A percentile compares a stretch with the other conserved stretches of the same genome.
phyloP scores from a whole-genome alignment of 1,140 invertebrate species.

The Micrasema longulum region DNA sequence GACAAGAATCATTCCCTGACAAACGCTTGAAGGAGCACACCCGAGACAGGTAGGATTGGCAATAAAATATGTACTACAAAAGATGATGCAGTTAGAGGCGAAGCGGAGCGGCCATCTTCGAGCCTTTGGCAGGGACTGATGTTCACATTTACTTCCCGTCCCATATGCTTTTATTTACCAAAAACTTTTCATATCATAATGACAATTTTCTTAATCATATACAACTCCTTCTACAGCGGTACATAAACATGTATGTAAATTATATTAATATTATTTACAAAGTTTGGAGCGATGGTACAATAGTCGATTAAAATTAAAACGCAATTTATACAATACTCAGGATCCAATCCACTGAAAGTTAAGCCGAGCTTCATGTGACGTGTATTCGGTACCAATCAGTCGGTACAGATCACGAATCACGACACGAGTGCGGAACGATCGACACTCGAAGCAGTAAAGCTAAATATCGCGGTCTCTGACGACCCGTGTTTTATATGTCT shows the following conservation, averaged over 20 bases:
- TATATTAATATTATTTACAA: slow-evolving; percentile 53
- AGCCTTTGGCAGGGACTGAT: slow-evolving; percentile 55
- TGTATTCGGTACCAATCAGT: too few species aligned
- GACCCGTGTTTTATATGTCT: slow-evolving; percentile 6
- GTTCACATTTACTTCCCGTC: slow-evolving; percentile 50
- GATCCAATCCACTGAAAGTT: slow-evolving; percentile 6
- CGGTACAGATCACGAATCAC: too few species aligned
- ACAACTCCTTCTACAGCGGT: slow-evolving; percentile 47
- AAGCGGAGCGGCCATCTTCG: slow-evolving; percentile 43
- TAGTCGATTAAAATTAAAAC: slow-evolving; percentile 39
- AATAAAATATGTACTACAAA: too few species aligned
- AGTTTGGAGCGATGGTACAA: slow-evolving; percentile 45
- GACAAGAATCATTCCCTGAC: slow-evolving; percentile 55
- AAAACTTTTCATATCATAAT: slow-evolving; percentile 49
- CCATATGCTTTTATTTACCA: slow-evolving; percentile 54
- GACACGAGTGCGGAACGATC: neutral
- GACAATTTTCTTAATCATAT: slow-evolving; percentile 52
- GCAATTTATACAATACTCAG: slow-evolving; percentile 40
- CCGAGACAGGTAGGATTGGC: slow-evolving; percentile 18
- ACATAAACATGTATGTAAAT: slow-evolving; percentile 50
- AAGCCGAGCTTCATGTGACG: neutral
- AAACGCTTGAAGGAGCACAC: slow-evolving; percentile 53
- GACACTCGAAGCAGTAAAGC: neutral
- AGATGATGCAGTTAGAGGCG: slow-evolving; percentile 26
- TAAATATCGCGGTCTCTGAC: slow-evolving; percentile 1